Evolutionary conservation across 2,888 invertebrate species (phyloP).

Genomic region (Lithodes maja): DNA sequence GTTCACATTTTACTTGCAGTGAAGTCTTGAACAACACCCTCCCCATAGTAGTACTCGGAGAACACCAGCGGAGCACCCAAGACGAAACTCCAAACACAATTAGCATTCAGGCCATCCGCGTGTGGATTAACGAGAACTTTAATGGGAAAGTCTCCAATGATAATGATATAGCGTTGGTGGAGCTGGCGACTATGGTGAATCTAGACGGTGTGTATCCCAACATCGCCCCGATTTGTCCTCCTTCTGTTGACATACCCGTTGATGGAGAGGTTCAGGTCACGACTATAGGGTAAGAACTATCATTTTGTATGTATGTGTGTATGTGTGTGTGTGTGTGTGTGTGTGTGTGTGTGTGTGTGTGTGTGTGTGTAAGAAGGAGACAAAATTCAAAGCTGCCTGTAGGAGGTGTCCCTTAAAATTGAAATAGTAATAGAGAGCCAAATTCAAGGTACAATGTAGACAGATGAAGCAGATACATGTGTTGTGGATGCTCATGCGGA

Average conservation of each 20-base stretch:
- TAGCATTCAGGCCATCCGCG: not conserved
- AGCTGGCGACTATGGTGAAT: constrained; percentile 29
- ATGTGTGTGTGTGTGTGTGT: too few relatives aligned
- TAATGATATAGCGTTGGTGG: constrained; percentile 48
- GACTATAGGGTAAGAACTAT: constrained; percentile 29
- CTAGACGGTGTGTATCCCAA: constrained; percentile 19
- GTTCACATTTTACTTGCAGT: too few relatives aligned
- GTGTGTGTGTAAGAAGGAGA: too few relatives aligned
- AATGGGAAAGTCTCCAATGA: constrained; percentile 25
- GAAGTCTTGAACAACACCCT: constrained; percentile 13
- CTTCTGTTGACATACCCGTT: not conserved
- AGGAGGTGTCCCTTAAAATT: too few relatives aligned
- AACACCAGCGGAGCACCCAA: constrained; percentile 27
- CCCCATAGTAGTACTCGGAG: constrained; percentile 48
- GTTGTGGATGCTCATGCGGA: too few relatives aligned
- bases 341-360: too few relatives aligned
- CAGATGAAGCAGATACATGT: too few relatives aligned
- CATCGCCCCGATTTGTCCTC: constrained; percentile 51
- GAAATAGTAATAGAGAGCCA: too few relatives aligned
- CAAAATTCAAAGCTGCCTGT: too few relatives aligned
- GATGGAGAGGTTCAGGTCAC: constrained; percentile 22
- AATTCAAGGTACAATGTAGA: too few relatives aligned
- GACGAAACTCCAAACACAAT: constrained; percentile 40
- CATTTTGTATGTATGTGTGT: too few relatives aligned
- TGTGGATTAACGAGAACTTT: constrained; percentile 40